Conservation (phyloP, 2,888 invertebrate species). For the Ophion costatus region DNA sequence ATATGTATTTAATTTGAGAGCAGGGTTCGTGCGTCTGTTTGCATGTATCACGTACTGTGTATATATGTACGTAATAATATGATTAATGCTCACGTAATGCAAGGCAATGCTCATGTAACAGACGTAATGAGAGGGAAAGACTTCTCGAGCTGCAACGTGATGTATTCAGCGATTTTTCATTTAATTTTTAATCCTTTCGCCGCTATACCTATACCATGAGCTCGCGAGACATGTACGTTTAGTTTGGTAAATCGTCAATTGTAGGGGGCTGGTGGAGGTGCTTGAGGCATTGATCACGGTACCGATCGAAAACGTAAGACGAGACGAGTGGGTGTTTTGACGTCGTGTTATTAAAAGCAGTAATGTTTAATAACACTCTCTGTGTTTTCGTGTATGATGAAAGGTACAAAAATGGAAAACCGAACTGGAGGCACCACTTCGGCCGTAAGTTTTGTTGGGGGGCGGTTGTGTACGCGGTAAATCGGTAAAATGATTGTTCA, state of each 20-base stretch:
- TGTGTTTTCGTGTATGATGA: background rate
- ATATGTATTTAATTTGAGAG: background rate
- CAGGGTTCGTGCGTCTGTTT: background rate
- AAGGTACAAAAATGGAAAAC: background rate
- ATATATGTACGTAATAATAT: slow-evolving; percentile 33
- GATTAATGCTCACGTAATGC: slow-evolving; percentile 56
- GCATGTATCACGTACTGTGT: background rate
- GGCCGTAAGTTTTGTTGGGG: too few relatives aligned
- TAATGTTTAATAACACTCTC: background rate
- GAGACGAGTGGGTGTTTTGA: background rate
- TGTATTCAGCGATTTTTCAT: slow-evolving; percentile 37
- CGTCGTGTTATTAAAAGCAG: background rate
- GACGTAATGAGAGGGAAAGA: slow-evolving; percentile 41
- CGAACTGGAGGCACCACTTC: too few relatives aligned
- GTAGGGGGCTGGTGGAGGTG: slow-evolving; percentile 5
- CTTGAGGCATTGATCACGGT: slow-evolving; percentile 1
- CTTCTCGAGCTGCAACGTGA: slow-evolving; percentile 51
- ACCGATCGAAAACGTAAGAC: background rate
- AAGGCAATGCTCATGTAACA: slow-evolving; percentile 46
- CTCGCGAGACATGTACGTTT: slow-evolving; percentile 22
- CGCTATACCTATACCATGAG: slow-evolving; percentile 6
- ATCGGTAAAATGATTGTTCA: too few relatives aligned
- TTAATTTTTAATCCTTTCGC: slow-evolving; percentile 38
- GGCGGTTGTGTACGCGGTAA: too few relatives aligned
- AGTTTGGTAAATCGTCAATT: slow-evolving; percentile 3